Evolutionary conservation across 1,140 invertebrate species (phyloP).

Genomic region (Aphidius ervi): DNA sequence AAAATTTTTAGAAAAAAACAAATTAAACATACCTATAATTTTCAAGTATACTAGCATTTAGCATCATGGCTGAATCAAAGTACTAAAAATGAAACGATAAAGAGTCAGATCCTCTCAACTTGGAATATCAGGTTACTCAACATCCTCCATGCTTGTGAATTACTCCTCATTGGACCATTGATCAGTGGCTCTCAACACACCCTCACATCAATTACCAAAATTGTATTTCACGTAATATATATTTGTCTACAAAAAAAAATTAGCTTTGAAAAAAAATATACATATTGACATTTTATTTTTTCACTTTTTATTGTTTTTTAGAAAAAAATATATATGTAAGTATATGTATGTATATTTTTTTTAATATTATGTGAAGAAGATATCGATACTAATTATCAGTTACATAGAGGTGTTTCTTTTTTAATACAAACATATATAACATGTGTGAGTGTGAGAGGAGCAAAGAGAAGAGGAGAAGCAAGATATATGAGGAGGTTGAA

Average conservation of each 20-base stretch:
- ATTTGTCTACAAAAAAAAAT: no score
- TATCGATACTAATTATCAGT: no score
- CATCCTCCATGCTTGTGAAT: constrained; percentile 49
- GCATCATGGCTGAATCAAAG: constrained; percentile 4
- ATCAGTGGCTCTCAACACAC: constrained; percentile 44
- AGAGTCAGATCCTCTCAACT: constrained; percentile 33
- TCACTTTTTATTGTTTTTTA: no score
- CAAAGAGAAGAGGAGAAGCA: constrained; percentile 28
- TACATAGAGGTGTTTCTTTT: no score
- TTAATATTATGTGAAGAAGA: background rate
- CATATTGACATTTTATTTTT: no score
- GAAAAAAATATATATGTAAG: no score
- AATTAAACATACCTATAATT: no score
- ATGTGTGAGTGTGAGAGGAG: background rate
- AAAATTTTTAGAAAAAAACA: no score
- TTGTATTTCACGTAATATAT: no score
- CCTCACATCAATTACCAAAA: constrained; percentile 8
- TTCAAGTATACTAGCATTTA: background rate
- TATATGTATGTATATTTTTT: no score
- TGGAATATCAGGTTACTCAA: constrained; percentile 44
- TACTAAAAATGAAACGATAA: constrained; percentile 19
- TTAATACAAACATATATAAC: background rate
- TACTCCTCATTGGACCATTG: constrained; percentile 41
- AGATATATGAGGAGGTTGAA: constrained; percentile 39
- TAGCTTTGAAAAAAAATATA: no score